A percentile compares a stretch with the other conserved stretches of the same genome.
Conservation (phyloP, 2,888 invertebrate species). For the Eudasyphora cyanicolor region DNA sequence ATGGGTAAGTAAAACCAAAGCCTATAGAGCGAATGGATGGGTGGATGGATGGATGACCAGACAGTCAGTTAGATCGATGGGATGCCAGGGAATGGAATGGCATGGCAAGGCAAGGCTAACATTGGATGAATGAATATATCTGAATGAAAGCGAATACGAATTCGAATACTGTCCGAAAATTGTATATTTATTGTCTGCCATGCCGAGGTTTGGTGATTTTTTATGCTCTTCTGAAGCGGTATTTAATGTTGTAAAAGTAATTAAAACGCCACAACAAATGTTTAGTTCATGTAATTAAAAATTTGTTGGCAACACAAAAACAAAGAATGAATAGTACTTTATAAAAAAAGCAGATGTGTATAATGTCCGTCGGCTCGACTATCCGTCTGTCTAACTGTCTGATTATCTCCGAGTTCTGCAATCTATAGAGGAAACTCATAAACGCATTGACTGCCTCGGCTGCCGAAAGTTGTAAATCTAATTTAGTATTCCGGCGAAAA, state of each 20-base stretch:
- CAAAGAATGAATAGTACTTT: constrained; percentile 9
- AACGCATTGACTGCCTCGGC: constrained; percentile 23
- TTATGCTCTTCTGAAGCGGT: neutral
- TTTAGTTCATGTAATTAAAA: constrained; percentile 52
- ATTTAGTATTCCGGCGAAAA: constrained; percentile 8
- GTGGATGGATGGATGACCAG: neutral
- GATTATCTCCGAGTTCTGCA: constrained; percentile 18
- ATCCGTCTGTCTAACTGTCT: neutral
- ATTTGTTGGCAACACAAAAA: constrained; percentile 9
- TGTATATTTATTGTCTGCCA: neutral
- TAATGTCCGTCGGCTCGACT: neutral
- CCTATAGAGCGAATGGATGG: constrained; percentile 1
- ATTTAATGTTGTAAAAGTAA: constrained; percentile 47
- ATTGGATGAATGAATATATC: constrained; percentile 14
- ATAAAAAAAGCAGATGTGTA: neutral
- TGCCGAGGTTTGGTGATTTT: constrained; percentile 28
- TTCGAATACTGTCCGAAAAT: constrained; percentile 5
- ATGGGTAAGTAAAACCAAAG: constrained; percentile 19
- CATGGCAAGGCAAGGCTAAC: no score
- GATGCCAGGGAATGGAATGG: neutral
- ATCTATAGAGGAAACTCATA: constrained; percentile 42
- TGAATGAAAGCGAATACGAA: constrained; percentile 34
- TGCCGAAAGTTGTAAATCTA: neutral
- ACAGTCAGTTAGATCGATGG: no score
- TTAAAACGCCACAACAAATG: constrained; percentile 59